phyloP scores from a whole-genome alignment of 2,888 invertebrate species.

The Xylota segnis region DNA sequence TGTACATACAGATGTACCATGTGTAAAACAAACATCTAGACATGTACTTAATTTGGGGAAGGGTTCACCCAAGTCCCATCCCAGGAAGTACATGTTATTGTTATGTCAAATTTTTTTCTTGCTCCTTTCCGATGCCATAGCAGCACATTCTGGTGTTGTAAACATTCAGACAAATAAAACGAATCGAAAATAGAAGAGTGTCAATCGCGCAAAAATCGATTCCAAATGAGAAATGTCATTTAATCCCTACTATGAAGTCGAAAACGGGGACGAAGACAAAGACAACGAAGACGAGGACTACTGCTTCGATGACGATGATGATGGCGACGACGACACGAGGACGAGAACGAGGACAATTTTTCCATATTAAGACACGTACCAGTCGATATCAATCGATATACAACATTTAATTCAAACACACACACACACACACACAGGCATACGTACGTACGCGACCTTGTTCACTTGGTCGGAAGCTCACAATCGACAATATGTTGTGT shows the following conservation, averaged over 20 bases:
- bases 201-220: conserved; percentile 74
- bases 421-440: conserved; percentile 26
- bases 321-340: conserved; percentile 47
- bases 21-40: conserved; percentile 53
- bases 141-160: conserved; percentile 58
- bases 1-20: neutral
- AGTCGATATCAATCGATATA: conserved; percentile 60
- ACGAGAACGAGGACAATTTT: conserved; percentile 66
- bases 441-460: conserved; percentile 66
- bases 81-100: conserved; percentile 69
- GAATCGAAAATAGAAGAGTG: conserved; percentile 67
- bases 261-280: conserved; percentile 32
- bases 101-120: conserved; percentile 61
- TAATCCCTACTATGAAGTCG: conserved; percentile 57
- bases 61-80: conserved; percentile 40
- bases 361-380: conserved; percentile 70
- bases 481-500: conserved; percentile 44
- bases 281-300: conserved; percentile 31
- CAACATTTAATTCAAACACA: conserved; percentile 71
- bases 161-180: conserved; percentile 65
- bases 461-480: conserved; percentile 40
- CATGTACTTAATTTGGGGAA: conserved; percentile 45
- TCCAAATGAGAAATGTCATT: conserved; percentile 73
- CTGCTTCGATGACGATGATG: conserved; percentile 25
- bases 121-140: conserved; percentile 53